Evolutionary conservation across 2,888 invertebrate genomes (phyloP).

Genomic region (Drepanosiphum platanoidis): DNA sequence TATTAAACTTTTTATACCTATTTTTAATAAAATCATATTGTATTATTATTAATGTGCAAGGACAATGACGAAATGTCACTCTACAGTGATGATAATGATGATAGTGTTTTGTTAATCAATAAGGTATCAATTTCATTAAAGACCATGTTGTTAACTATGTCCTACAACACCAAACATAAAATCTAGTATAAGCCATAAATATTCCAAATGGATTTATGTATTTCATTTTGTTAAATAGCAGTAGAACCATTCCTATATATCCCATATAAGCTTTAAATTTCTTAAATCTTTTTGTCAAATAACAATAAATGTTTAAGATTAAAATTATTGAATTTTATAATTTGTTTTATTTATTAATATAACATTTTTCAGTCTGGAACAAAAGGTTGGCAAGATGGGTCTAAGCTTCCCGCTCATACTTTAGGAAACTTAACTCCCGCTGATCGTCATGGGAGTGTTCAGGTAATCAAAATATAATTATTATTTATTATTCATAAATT

Average conservation of each 20-base stretch:
- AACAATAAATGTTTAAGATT: not conserved
- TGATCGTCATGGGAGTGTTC: conserved; percentile 96
- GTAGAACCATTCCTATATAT: conserved; percentile 45
- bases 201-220: not conserved
- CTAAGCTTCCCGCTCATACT: conserved; percentile 75
- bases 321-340: not conserved
- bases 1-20: not conserved
- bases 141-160: conserved; percentile 7
- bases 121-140: conserved; percentile 55
- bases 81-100: conserved; percentile 59
- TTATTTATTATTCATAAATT: not conserved
- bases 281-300: not conserved
- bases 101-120: conserved; percentile 58
- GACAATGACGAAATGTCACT: conserved; percentile 56
- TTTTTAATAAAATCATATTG: conserved; percentile 24
- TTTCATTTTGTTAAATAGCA: conserved; percentile 18
- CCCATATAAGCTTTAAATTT: too few species aligned
- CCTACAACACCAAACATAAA: conserved; percentile 6
- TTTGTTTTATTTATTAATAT: not conserved
- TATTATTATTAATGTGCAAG: conserved; percentile 56
- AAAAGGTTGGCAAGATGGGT: conserved; percentile 83
- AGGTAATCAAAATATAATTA: conserved; percentile 72
- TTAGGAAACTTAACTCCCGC: conserved; percentile 90
- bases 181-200: conserved; percentile 19
- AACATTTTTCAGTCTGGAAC: conserved; percentile 50